Base-by-base conservation (phyloP, 2,113 vertebrate genomes). In the Rhegmatorhina hoffmannsi region DNA sequence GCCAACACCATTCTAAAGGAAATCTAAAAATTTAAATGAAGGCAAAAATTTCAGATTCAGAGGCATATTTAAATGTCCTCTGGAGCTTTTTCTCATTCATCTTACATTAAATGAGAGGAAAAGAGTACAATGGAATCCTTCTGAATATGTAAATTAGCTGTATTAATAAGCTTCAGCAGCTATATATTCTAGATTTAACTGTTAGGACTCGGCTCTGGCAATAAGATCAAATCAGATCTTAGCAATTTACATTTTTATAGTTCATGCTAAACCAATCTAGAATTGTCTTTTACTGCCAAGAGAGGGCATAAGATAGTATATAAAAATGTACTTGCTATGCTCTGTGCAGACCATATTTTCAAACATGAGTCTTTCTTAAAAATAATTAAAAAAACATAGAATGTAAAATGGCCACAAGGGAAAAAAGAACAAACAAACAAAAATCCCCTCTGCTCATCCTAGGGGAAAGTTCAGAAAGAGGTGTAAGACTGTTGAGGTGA, bases 231-330 rank as follows among this genome's bases (percentile, higher is more conserved):
- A 97, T 97, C 94, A 94, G 85, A 93, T 93, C 85, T 96, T 59
- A 34, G 91, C 88, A 96, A 97, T 97, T 98, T 97, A 96, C 85
- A 97, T 97, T 96, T 97, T 97, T 97, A 97, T 97, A 92, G 92
- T 93, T 96, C 91, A 96, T 97, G 83, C 91, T 97, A 94, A 97
- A 97, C 88, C 89, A 97, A 97, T 96, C 94, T 90, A 92, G 44
- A 67, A 96, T 89, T 96, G 90, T 95, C 93, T 97, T 90, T 88
- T 95, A 95, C 80, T 94, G 74, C 80, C 70, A 95, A 96, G 75
- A 96, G 87, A 96, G 74, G 94, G 53, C 74, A 97, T 96, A 85
- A 93, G 70, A 76, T 63, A 96, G 77, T 94, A 55, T 82, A 64
- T 94, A 96, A 97, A 92, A 97, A 90, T 3, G 10, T 70, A 85